Conservation (phyloP, 2,888 invertebrate genomes). For the Rotaria socialis region DNA sequence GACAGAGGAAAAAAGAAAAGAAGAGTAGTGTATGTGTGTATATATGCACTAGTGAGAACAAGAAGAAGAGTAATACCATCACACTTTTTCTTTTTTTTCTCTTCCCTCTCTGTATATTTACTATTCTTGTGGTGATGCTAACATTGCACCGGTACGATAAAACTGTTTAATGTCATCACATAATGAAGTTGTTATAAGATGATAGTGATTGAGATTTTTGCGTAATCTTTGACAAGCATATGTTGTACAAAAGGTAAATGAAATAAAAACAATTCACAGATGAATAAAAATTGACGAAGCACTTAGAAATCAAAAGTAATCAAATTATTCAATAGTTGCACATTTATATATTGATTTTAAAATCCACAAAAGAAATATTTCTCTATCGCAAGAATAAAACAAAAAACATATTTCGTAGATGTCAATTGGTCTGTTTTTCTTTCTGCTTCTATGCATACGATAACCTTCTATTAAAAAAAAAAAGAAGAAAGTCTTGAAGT, state of each 20-base stretch:
- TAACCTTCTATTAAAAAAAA: not conserved
- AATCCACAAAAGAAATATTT: too few relatives aligned
- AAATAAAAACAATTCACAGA: not conserved
- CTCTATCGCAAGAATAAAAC: too few relatives aligned
- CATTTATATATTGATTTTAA: too few relatives aligned
- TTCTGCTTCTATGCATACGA: too few relatives aligned
- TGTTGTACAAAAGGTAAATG: not conserved
- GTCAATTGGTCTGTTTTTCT: too few relatives aligned
- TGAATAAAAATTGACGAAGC: not conserved
- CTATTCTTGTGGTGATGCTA: conserved; percentile 1
- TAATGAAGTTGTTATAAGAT: conserved; percentile 4
- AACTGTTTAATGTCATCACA: not conserved
- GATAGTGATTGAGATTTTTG: not conserved
- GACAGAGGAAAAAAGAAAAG: not conserved
- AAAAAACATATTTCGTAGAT: too few relatives aligned
- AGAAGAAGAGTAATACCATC: conserved; percentile 26
- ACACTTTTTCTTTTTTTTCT: not conserved
- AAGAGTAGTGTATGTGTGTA: not conserved
- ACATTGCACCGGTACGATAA: not conserved
- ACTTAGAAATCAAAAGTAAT: not conserved
- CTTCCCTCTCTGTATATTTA: not conserved
- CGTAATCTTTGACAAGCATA: not conserved
- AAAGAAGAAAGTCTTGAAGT: not conserved
- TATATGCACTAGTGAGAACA: not conserved
- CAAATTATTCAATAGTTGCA: too few relatives aligned